A percentile compares a stretch with the other conserved stretches of the same genome.
phyloP scores from a whole-genome alignment of 2,888 invertebrate genomes.

The Lasioglossum zephyrum region DNA sequence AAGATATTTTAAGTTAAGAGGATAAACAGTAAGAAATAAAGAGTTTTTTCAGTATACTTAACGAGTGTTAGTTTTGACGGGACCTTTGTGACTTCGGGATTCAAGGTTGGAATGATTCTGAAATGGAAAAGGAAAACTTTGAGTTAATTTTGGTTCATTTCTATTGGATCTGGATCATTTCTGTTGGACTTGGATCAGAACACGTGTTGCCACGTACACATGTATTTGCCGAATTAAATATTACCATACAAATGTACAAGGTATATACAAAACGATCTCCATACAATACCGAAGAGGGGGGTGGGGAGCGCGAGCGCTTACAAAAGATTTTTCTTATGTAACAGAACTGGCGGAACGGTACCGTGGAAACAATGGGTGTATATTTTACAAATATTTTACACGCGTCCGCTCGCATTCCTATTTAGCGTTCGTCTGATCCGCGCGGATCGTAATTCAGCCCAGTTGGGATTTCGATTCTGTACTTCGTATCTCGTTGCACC shows the following conservation, averaged over 20 bases:
- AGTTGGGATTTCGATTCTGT: constrained; percentile 38
- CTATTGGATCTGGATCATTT: too few relatives aligned
- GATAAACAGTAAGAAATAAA: neutral
- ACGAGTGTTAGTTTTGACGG: neutral
- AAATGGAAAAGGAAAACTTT: neutral
- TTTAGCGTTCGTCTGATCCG: constrained; percentile 22
- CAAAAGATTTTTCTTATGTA: constrained; percentile 23
- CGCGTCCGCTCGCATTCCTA: constrained; percentile 22
- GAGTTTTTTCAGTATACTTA: neutral
- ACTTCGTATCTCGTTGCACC: constrained; percentile 30
- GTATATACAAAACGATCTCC: constrained; percentile 75
- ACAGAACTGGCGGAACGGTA: constrained; percentile 14
- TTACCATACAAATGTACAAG: constrained; percentile 81
- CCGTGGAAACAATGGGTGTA: constrained; percentile 35
- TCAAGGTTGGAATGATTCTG: neutral
- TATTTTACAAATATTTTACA: constrained; percentile 61
- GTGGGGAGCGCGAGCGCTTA: neutral
- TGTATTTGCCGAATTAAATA: constrained; percentile 73
- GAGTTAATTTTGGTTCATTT: neutral
- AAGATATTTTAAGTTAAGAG: neutral
- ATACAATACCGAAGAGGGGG: constrained; percentile 38
- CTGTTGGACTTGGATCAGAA: too few relatives aligned
- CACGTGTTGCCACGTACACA: constrained; percentile 20
- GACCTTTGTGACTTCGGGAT: neutral
- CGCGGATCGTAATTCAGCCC: constrained; percentile 36